Conservation (phyloP, 2,113 vertebrate genomes). For the Pygoscelis adeliae region DNA sequence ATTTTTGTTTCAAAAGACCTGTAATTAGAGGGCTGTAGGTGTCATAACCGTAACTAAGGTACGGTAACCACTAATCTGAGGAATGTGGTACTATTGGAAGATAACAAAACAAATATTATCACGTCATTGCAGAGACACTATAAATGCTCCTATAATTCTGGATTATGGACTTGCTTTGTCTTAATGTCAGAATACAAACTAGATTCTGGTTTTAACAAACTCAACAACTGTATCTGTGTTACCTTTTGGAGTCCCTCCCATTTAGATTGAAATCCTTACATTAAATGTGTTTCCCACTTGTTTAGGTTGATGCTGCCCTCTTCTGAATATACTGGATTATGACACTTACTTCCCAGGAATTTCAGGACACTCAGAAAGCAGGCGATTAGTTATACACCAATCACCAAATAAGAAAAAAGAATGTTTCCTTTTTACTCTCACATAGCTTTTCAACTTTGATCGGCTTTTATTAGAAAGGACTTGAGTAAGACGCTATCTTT, state of each 20-base stretch:
- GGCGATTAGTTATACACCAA: background rate
- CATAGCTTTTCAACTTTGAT: background rate
- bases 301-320: slow-evolving; percentile 80
- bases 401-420: background rate
- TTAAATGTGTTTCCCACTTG: background rate
- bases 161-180: slow-evolving; percentile 21
- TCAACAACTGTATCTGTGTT: background rate
- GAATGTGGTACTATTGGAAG: background rate
- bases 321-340: slow-evolving; percentile 55
- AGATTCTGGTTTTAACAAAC: slow-evolving; percentile 35
- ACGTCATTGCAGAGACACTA: background rate
- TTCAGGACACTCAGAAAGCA: background rate
- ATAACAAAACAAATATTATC: background rate
- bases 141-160: background rate
- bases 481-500: background rate
- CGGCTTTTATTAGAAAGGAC: background rate
- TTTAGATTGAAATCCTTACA: background rate
- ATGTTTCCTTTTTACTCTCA: background rate
- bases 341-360: background rate
- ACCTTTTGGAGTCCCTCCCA: background rate
- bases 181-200: slow-evolving; percentile 14
- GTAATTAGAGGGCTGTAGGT: background rate
- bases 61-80: background rate
- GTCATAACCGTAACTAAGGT: background rate
- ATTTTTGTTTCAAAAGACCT: background rate